A percentile compares a stretch with the other conserved stretches of the same genome.
These are phyloP conservation scores for Chaetura pelagica DNA, from an alignment of 2,113 vertebrate species.

Conservation along the genomic window DNA sequence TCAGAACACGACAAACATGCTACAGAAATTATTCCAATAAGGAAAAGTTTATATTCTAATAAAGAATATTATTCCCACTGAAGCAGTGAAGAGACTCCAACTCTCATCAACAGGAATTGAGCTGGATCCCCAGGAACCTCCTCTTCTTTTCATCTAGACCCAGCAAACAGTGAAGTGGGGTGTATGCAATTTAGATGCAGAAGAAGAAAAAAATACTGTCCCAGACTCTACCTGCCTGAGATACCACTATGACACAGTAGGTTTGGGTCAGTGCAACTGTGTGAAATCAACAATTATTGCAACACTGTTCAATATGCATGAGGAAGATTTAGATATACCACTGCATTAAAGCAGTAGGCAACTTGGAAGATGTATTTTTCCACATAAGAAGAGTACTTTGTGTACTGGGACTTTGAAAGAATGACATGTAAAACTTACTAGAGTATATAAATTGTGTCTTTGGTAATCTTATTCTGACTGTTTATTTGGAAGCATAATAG, in stretches of 20 bases:
- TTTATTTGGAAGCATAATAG: background rate
- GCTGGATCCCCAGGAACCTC: background rate
- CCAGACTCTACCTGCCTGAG: background rate
- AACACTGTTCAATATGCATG: background rate
- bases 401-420: background rate
- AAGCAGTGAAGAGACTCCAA: background rate
- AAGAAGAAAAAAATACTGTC: background rate
- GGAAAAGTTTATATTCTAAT: background rate
- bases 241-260: background rate
- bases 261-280: background rate
- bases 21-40: background rate
- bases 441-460: background rate
- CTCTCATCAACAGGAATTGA: background rate
- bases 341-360: background rate
- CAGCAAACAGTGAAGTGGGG: background rate
- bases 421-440: background rate
- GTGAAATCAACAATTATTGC: background rate
- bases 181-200: background rate
- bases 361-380: background rate
- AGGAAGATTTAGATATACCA: background rate
- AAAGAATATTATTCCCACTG: background rate
- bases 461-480: background rate
- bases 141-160: background rate
- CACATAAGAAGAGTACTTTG: background rate
- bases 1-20: background rate